Conservation (phyloP, 2,113 vertebrate genomes). For the Cacatua alba region DNA sequence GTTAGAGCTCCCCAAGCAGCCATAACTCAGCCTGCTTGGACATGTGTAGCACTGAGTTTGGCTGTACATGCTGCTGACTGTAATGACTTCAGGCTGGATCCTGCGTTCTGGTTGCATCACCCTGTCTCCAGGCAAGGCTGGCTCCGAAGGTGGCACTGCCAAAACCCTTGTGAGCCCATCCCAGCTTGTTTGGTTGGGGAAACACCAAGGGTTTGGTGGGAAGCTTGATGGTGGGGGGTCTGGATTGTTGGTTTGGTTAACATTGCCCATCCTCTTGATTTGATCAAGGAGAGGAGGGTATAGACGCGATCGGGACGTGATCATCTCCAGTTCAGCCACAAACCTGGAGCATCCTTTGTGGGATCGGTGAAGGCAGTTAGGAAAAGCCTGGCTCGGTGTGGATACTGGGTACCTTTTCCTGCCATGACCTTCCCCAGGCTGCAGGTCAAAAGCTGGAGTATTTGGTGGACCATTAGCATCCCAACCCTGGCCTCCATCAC, state of each 20-base stretch:
- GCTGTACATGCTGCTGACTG: not conserved
- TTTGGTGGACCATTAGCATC: not conserved
- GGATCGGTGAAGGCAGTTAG: not conserved
- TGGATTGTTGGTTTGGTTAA: not conserved
- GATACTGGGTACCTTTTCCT: not conserved
- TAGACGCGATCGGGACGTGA: rapidly evolving
- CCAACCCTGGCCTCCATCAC: not conserved
- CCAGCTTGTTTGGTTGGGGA: rapidly evolving
- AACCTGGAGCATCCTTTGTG: not conserved
- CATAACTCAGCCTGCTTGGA: constrained; percentile 29
- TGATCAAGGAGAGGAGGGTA: not conserved
- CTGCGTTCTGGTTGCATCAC: not conserved
- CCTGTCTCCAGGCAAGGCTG: not conserved
- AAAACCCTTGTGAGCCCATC: rapidly evolving
- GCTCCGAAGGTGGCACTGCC: not conserved
- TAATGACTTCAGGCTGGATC: not conserved
- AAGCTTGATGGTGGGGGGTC: not conserved
- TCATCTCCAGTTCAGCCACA: not conserved
- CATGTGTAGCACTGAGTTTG: not conserved
- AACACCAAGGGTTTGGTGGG: not conserved
- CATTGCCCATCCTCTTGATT: not conserved
- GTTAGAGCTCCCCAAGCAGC: not conserved
- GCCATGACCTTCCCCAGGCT: not conserved
- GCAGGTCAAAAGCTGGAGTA: not conserved
- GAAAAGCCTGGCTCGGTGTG: not conserved